Evolutionary conservation across 2,888 invertebrate species (phyloP).

Genomic region (Leptodirus hochenwartii): DNA sequence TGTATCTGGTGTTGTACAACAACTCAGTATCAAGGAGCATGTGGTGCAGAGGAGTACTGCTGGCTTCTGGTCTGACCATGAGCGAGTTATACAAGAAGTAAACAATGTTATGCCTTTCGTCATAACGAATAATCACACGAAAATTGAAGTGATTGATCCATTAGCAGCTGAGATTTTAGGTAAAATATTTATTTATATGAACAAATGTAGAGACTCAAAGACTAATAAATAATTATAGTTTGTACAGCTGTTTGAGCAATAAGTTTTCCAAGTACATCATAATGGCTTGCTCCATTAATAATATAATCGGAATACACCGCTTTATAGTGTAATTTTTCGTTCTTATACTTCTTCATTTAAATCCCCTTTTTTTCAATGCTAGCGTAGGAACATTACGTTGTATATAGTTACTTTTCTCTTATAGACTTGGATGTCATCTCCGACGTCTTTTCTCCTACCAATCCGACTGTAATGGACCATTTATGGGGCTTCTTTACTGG

Average conservation of each 20-base stretch:
- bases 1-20: constrained; percentile 62
- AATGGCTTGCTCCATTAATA: no score
- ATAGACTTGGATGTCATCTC: constrained; percentile 64
- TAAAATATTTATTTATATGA: no score
- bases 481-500: constrained; percentile 76
- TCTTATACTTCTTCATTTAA: no score
- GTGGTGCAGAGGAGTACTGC: constrained; percentile 63
- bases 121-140: constrained; percentile 38
- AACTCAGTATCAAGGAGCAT: constrained; percentile 65
- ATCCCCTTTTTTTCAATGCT: no score
- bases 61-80: constrained; percentile 77
- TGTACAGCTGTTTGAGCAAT: no score
- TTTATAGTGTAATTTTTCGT: no score
- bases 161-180: constrained; percentile 51
- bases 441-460: constrained; percentile 64
- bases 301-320: no score
- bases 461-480: constrained; percentile 57
- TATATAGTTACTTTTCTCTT: no score
- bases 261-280: no score
- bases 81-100: constrained; percentile 58
- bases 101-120: constrained; percentile 68
- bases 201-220: no score
- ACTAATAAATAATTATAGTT: no score
- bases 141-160: constrained; percentile 59
- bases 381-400: no score